Conservation (phyloP, 2,797 vertebrate species). For the Thaleichthys pacificus region DNA sequence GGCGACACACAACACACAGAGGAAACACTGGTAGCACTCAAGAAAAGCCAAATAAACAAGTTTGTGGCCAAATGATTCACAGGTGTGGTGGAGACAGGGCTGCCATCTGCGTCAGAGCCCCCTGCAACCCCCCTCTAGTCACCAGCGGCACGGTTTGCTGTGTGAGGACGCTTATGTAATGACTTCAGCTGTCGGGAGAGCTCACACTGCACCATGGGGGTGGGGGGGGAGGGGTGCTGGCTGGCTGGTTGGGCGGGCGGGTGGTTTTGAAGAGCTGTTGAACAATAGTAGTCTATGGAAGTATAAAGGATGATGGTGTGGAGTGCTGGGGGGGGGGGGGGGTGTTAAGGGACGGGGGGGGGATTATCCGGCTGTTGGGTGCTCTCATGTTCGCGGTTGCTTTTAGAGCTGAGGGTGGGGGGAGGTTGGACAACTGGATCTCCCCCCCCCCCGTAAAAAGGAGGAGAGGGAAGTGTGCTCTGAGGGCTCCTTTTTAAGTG, state of each 20-base stretch:
- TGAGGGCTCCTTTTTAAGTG: not conserved
- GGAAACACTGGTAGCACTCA: conserved; percentile 80
- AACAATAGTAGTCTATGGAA: conserved; percentile 33
- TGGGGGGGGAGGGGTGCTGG: not conserved
- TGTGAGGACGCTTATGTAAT: conserved; percentile 67
- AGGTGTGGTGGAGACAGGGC: conserved; percentile 68
- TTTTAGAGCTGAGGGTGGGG: conserved; percentile 22
- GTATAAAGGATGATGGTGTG: not conserved
- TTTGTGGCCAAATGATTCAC: conserved; percentile 78
- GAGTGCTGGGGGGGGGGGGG: not conserved
- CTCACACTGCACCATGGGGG: conserved; percentile 57
- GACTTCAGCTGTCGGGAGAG: conserved; percentile 70
- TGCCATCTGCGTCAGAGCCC: conserved; percentile 65
- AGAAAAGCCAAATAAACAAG: conserved; percentile 81
- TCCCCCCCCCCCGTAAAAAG: not conserved
- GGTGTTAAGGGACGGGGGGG: not conserved
- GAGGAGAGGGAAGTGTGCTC: not conserved
- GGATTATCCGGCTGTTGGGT: conserved; percentile 36
- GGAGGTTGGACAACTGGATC: conserved; percentile 44
- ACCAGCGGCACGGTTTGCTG: conserved; percentile 52
- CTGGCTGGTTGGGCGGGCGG: conserved; percentile 6
- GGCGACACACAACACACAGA: conserved; percentile 52
- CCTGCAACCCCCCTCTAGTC: conserved; percentile 15
- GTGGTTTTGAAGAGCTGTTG: conserved; percentile 27
- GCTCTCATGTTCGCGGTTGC: conserved; percentile 47